Evolutionary conservation across 2,113 vertebrate species (phyloP).

Genomic region (Lepus americanus): DNA sequence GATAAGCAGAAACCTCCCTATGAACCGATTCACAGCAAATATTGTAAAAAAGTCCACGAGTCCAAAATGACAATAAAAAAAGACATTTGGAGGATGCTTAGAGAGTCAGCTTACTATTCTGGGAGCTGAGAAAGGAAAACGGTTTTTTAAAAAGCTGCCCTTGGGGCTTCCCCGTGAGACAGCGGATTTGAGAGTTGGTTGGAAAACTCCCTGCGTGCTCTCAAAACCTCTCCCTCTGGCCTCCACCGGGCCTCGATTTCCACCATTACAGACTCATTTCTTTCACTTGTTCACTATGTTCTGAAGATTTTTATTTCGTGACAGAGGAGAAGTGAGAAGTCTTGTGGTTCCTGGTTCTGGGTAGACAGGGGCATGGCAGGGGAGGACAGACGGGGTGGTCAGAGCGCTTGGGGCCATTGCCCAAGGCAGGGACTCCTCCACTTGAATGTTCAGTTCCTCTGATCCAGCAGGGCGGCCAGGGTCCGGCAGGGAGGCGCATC

Average conservation of each 20-base stretch:
- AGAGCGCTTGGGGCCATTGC: not conserved
- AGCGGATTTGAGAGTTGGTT: not conserved
- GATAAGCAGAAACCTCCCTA: not conserved
- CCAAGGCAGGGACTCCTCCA: not conserved
- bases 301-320: not conserved
- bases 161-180: not conserved
- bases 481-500: not conserved
- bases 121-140: not conserved
- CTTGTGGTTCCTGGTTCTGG: not conserved
- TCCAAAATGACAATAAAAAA: not conserved
- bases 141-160: not conserved
- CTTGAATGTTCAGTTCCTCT: no score
- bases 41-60: not conserved
- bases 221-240: not conserved
- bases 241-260: slow-evolving; percentile 1
- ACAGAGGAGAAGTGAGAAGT: not conserved
- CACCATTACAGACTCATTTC: slow-evolving; percentile 39
- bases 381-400: not conserved
- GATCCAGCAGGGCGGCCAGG: not conserved
- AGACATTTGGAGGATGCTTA: not conserved
- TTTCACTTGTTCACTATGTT: not conserved
- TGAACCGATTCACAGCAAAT: not conserved
- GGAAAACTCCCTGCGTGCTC: not conserved
- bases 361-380: not conserved
- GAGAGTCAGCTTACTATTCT: not conserved